Base-by-base conservation (phyloP, 2,888 invertebrate species). In the Rhagonycha fulva region DNA sequence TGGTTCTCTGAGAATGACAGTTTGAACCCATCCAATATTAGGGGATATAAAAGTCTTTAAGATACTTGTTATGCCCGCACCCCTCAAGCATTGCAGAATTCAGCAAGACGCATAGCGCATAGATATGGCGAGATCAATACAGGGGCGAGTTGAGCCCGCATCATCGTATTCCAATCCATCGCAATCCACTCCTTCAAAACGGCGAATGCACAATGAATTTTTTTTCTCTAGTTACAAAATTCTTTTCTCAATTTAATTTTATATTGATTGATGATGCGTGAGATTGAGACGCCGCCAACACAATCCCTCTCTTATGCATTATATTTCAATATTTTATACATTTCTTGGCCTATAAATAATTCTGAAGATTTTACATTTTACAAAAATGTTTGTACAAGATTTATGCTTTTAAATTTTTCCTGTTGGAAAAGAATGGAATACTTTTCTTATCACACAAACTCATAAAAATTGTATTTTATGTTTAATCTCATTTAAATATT, bases 21-120 rank as follows among this genome's bases (percentile, higher is more conserved):
- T 84, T 84, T 82, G 83, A 84, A 83, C 83, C 84, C 83, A 80
- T 83, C 83, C 83, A 82, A 84, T 84, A 84, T 84, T 84, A 83
- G 84, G 82, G 83, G 84, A 84, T 85, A 84, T 84, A 84, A 83
- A 85, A 83, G 84, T 84, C 84, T 84, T 84, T 84, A 84, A 84
- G 84, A 84, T 83, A 83, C 83, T 81, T 78, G 68, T 70, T 76
- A 76, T 73, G 76, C 79, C 76, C 79, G 68, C 77, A 68, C 76
- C 81, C 78, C 81, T 80, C 82, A 81, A 83, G 82, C 82, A 82
- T 83, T 83, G 83, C 83, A 83, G 81, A 81, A 80, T 82, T 79
- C 82, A 83, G 83, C 83, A 84, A 84, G 84, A 85, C 85, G 84
- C 84, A 84, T 83, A 84, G 84, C 84, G 85, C 85, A 85, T 85